Evolutionary conservation across 2,888 invertebrate genomes (phyloP).

Genomic region (Tolmerus cingulatus): DNA sequence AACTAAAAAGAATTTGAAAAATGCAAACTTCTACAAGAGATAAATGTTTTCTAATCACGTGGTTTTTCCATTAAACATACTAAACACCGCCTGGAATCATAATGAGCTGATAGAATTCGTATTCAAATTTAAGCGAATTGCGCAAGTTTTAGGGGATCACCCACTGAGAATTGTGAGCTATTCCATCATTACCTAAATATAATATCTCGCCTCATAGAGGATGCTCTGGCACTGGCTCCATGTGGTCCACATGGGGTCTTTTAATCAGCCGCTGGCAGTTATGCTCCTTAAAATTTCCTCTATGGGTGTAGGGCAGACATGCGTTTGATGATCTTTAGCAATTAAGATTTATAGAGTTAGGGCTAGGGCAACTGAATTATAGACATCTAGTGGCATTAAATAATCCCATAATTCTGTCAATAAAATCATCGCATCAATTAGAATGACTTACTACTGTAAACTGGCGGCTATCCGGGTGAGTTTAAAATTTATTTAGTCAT

Average conservation of each 20-base stretch:
- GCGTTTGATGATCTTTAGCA: not conserved
- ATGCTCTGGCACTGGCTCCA: not conserved
- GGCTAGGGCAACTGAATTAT: conserved; percentile 6
- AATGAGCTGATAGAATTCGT: not conserved
- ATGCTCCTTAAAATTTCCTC: not conserved
- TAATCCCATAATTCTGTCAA: conserved; percentile 31
- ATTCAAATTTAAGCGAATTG: not conserved
- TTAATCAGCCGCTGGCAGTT: not conserved
- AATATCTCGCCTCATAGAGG: not conserved
- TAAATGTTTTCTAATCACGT: not conserved
- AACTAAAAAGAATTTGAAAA: not conserved
- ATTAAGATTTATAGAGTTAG: conserved; percentile 6
- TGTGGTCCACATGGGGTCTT: not conserved
- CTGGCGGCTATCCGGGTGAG: not conserved
- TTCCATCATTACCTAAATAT: not conserved
- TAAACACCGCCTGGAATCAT: not conserved
- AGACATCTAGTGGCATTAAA: conserved; percentile 7
- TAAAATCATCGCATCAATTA: conserved; percentile 30
- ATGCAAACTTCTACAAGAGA: not conserved
- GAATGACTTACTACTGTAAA: conserved; percentile 24
- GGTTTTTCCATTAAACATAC: not conserved
- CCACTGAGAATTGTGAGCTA: not conserved
- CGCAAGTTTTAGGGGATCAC: not conserved
- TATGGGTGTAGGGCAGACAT: not conserved
- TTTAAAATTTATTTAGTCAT: conserved; percentile 21